Conservation (phyloP, 2,113 vertebrate genomes). For the Galbula dea region DNA sequence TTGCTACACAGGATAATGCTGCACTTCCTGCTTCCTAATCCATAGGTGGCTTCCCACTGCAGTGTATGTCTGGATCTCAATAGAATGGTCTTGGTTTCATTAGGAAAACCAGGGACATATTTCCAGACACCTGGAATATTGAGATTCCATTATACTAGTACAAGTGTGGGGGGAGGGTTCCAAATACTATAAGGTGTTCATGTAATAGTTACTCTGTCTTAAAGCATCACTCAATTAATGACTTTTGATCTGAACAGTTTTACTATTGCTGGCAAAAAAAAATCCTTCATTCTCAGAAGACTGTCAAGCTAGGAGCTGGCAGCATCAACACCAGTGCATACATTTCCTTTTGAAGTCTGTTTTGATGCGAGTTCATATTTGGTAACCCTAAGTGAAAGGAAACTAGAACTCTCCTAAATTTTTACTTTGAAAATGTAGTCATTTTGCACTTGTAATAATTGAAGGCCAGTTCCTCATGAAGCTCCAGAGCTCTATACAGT, state of each 20-base stretch:
- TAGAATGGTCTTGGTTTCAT: not conserved
- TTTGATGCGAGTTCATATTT: not conserved
- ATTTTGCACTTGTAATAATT: not conserved
- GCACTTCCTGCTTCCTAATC: not conserved
- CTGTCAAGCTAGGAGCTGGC: not conserved
- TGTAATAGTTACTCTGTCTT: not conserved
- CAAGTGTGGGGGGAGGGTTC: not conserved
- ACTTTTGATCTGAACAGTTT: not conserved
- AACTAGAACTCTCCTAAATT: not conserved
- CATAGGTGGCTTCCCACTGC: not conserved
- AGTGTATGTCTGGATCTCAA: not conserved
- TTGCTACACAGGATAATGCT: not conserved
- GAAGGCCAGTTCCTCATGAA: not conserved
- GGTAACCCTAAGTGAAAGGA: not conserved
- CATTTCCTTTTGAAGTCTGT: not conserved
- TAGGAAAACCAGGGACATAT: not conserved
- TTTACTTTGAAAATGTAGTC: not conserved
- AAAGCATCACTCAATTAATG: not conserved
- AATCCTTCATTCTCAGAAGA: not conserved
- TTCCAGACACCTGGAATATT: not conserved
- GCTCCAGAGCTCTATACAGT: not conserved
- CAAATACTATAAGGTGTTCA: not conserved
- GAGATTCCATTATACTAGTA: not conserved
- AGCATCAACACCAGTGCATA: not conserved
- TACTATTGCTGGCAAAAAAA: not conserved